Percentiles rank a stretch among this genome's conserved stretches.
These are phyloP conservation scores for Lepus europaeus DNA, from an alignment of 2,113 vertebrate genomes.

Conservation along the genomic window DNA sequence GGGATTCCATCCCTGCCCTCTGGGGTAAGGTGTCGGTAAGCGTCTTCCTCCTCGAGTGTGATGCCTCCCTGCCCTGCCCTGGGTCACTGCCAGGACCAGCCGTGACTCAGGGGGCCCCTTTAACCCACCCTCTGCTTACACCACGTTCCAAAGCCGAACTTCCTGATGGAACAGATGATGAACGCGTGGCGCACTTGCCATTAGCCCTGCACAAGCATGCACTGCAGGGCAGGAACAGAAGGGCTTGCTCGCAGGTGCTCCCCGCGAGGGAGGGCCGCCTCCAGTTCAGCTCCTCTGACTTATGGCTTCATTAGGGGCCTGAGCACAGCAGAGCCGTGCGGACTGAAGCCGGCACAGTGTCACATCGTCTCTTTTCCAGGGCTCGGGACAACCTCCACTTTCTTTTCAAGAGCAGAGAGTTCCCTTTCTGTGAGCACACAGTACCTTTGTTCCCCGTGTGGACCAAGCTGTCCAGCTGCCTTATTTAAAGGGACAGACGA, in stretches of 20 bases:
- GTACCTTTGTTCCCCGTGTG: slow-evolving; percentile 77
- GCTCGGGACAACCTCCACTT: slow-evolving; percentile 81
- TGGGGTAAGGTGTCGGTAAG: neutral
- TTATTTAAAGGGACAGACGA: slow-evolving; percentile 85
- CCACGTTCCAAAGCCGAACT: neutral
- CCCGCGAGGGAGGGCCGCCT: neutral
- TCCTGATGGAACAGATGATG: neutral
- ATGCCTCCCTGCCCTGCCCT: neutral
- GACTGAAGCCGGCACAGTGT: slow-evolving; percentile 64
- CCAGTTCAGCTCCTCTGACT: neutral
- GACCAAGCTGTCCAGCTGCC: slow-evolving; percentile 84
- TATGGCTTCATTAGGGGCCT: slow-evolving; percentile 51
- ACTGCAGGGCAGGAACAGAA: neutral
- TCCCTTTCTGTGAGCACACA: slow-evolving; percentile 80
- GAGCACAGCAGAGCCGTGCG: slow-evolving; percentile 52
- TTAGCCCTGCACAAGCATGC: neutral
- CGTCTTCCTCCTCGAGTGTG: neutral
- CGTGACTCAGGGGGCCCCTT: neutral
- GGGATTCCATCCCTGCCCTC: neutral
- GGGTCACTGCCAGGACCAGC: neutral
- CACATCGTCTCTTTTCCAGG: slow-evolving; percentile 46
- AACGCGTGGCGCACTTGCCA: neutral
- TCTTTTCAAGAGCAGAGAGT: slow-evolving; percentile 82
- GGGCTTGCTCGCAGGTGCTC: neutral
- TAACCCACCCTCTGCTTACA: neutral